phyloP scores from a whole-genome alignment of 2,888 invertebrate species.

The Lycaena phlaeas region DNA sequence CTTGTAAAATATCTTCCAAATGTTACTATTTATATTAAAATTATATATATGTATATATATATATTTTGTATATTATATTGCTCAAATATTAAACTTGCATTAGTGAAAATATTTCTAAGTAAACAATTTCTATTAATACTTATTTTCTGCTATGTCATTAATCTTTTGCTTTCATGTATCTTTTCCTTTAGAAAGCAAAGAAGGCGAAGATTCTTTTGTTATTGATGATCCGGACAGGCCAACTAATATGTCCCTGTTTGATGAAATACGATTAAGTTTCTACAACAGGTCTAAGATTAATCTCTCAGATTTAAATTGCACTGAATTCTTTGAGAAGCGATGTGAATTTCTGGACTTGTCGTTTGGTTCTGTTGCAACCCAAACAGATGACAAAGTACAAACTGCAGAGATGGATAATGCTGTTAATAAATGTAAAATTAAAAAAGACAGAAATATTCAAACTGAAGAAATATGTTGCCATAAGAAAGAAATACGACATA shows the following conservation, averaged over 20 bases:
- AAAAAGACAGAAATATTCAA: not conserved
- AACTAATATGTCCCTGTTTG: conserved; percentile 55
- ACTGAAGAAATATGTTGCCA: not conserved
- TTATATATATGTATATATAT: too few relatives aligned
- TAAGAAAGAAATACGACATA: conserved; percentile 1
- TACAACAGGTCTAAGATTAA: conserved; percentile 38
- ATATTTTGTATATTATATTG: too few relatives aligned
- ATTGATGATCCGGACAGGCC: conserved; percentile 48
- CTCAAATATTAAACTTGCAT: too few relatives aligned
- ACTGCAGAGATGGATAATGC: not conserved
- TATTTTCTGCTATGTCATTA: too few relatives aligned
- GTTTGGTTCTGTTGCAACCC: conserved; percentile 27
- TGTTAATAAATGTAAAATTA: not conserved
- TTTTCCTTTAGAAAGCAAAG: conserved; percentile 39
- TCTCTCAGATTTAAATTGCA: conserved; percentile 25
- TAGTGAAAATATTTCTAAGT: too few relatives aligned
- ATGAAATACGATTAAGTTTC: conserved; percentile 57
- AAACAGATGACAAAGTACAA: conserved; percentile 25
- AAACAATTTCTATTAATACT: too few relatives aligned
- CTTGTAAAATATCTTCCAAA: too few relatives aligned
- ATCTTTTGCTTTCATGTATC: too few relatives aligned
- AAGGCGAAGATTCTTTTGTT: conserved; percentile 55
- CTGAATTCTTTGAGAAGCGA: conserved; percentile 23
- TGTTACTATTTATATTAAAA: too few relatives aligned
- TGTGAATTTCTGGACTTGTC: conserved; percentile 24